Percentiles rank a stretch among this genome's conserved stretches.
Conservation (phyloP, 2,888 invertebrate species). For the Oxytorus armatus region DNA sequence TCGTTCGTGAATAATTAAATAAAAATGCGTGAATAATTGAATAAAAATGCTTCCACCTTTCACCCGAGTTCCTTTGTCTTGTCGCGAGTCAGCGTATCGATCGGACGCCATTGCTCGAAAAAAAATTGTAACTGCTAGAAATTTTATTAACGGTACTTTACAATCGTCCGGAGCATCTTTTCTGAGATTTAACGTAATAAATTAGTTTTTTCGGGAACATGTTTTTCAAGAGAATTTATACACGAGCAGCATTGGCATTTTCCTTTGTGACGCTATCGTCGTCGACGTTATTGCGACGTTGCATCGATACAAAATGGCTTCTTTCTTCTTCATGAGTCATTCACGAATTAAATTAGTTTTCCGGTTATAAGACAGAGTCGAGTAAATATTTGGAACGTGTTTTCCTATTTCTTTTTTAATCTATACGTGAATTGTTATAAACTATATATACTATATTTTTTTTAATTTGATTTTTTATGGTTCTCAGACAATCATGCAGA, state of each 20-base stretch:
- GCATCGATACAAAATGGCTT: conserved; percentile 43
- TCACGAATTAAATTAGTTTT: background rate
- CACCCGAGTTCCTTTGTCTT: conserved; percentile 21
- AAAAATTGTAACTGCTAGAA: conserved; percentile 40
- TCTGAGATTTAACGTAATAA: background rate
- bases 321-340: conserved; percentile 44
- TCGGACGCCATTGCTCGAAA: conserved; percentile 60
- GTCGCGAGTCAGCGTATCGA: conserved; percentile 43
- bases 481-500: conserved; percentile 75
- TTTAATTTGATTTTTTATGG: too few species aligned
- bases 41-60: too few species aligned
- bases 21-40: background rate
- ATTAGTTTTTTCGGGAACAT: background rate
- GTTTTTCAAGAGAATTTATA: background rate
- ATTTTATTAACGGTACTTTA: conserved; percentile 14
- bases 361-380: background rate
- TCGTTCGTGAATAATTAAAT: background rate
- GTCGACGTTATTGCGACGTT: conserved; percentile 47
- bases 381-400: too few species aligned
- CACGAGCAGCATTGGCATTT: background rate
- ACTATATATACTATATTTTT: too few species aligned
- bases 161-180: background rate
- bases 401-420: too few species aligned
- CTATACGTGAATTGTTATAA: too few species aligned
- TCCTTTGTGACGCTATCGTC: conserved; percentile 1